Evolutionary conservation across 2,797 vertebrate species (phyloP).

Genomic region (Chelonia mydas): DNA sequence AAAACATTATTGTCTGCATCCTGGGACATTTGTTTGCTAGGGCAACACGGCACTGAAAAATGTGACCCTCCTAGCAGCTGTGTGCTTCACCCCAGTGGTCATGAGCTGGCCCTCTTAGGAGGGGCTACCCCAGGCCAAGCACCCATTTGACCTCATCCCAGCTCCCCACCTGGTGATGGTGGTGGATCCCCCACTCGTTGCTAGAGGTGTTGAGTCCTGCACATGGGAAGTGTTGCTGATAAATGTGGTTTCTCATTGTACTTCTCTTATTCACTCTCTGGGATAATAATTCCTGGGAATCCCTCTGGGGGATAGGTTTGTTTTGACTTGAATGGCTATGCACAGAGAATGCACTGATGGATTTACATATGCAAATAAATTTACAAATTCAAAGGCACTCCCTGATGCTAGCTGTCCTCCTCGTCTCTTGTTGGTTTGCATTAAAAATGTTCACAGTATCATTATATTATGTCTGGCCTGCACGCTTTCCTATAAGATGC

Average conservation of each 20-base stretch:
- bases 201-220: not conserved
- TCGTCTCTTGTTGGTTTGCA: not conserved
- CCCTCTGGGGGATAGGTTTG: conserved; percentile 10
- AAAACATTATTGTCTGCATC: conserved; percentile 95
- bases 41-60: conserved; percentile 86
- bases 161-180: not conserved
- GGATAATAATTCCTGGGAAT: conserved; percentile 13
- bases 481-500: not conserved
- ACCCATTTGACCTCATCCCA: not conserved
- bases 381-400: not conserved
- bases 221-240: not conserved
- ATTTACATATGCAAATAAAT: conserved; percentile 3
- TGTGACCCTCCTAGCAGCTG: conserved; percentile 78
- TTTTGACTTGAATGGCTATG: not conserved
- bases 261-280: not conserved
- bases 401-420: conserved; percentile 34
- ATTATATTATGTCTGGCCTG: conserved; percentile 34
- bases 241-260: not conserved
- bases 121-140: not conserved
- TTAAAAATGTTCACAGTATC: not conserved
- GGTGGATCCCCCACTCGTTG: not conserved
- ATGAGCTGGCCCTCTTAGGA: not conserved
- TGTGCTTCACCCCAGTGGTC: not conserved
- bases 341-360: not conserved
- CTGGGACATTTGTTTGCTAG: conserved; percentile 89